These are phyloP conservation scores for Spinus pinus DNA, from an alignment of 2,797 vertebrate species.

Conservation along the genomic window DNA sequence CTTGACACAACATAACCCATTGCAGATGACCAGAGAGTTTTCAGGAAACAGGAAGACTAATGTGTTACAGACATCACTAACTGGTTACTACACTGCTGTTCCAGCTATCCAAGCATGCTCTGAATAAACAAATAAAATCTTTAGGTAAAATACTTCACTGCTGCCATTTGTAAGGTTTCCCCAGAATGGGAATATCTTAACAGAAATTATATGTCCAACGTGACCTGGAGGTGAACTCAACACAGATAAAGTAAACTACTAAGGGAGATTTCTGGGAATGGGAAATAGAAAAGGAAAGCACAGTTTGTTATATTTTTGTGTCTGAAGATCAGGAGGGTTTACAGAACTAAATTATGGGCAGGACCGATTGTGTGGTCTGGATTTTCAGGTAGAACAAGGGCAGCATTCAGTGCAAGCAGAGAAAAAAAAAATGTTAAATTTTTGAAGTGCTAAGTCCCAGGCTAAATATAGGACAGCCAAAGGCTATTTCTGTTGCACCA, in stretches of 20 bases:
- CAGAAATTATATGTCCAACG: neutral
- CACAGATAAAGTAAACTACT: neutral
- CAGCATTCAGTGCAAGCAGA: neutral
- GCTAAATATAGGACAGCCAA: conserved; percentile 17
- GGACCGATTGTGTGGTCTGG: neutral
- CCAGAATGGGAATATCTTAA: neutral
- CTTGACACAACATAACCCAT: neutral
- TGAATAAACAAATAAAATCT: neutral
- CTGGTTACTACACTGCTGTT: neutral
- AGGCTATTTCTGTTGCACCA: conserved; percentile 15
- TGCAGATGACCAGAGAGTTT: neutral
- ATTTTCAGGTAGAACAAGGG: neutral
- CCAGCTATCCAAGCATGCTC: neutral
- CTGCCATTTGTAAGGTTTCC: neutral
- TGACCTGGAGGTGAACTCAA: neutral
- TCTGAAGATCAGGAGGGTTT: neutral
- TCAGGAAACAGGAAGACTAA: neutral
- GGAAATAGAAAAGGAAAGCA: neutral
- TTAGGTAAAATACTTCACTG: neutral
- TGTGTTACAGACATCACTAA: neutral
- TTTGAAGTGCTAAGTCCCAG: neutral
- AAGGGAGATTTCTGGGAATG: neutral
- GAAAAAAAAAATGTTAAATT: neutral
- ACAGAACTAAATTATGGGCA: neutral
- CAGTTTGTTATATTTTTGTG: neutral